Percentiles rank a stretch among this genome's conserved stretches.
Conservation (phyloP, 23 tunicate species). For the Pegea sp. region DNA sequence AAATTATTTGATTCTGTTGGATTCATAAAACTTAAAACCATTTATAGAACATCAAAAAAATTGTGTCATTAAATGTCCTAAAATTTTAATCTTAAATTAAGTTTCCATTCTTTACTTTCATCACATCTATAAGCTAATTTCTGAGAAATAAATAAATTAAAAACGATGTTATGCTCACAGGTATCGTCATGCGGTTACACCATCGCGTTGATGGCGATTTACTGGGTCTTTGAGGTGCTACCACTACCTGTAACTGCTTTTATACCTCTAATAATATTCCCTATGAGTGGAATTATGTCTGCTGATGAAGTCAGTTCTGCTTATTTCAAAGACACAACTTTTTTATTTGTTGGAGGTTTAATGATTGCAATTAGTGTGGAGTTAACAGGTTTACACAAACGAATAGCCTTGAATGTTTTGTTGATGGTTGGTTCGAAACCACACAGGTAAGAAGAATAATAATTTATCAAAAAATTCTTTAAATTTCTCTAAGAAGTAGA, state of each 20-base stretch:
- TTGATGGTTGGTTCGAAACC: conserved; percentile 57
- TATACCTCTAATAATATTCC: conserved; percentile 56
- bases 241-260: conserved; percentile 69
- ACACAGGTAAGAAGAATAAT: conserved; percentile 11
- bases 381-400: conserved; percentile 31
- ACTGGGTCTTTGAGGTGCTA: conserved; percentile 68
- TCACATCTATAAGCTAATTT: too few species aligned
- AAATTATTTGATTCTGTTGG: too few species aligned
- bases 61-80: too few species aligned
- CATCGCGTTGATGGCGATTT: conserved; percentile 58
- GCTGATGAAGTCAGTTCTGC: conserved; percentile 22
- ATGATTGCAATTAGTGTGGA: conserved; percentile 67
- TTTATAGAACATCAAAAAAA: too few species aligned
- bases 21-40: too few species aligned
- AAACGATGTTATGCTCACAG: too few species aligned
- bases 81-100: too few species aligned
- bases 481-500: not conserved
- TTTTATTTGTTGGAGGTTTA: conserved; percentile 57
- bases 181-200: conserved; percentile 55
- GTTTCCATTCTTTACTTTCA: too few species aligned
- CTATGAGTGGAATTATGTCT: conserved; percentile 43
- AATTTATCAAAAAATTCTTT: too few species aligned
- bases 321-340: conserved; percentile 52
- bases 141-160: too few species aligned
- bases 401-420: conserved; percentile 48